phyloP scores from a whole-genome alignment of 2,113 vertebrate genomes.

The Anarhynchus alexandrinus region DNA sequence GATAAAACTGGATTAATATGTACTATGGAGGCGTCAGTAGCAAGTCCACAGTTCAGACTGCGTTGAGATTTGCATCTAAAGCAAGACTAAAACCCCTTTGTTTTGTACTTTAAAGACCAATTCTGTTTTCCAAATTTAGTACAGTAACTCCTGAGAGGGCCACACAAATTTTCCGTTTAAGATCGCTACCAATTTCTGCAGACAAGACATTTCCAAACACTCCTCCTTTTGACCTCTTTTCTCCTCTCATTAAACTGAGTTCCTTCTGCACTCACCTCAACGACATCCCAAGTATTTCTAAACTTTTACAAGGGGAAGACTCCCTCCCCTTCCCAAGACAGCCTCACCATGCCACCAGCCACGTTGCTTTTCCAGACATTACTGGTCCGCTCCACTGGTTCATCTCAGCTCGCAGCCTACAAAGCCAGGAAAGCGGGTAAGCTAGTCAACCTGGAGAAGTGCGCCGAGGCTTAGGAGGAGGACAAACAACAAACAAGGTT shows the following conservation, averaged over 20 bases:
- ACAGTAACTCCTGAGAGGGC: neutral
- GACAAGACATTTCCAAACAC: neutral
- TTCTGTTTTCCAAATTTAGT: neutral
- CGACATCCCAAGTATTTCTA: neutral
- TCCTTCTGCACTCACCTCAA: neutral
- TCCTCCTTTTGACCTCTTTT: neutral
- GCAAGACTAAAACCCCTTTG: neutral
- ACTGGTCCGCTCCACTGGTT: rapidly evolving
- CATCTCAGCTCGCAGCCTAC: neutral
- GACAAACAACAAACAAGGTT: neutral
- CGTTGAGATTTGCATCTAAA: neutral
- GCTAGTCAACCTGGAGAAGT: neutral
- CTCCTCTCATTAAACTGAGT: neutral
- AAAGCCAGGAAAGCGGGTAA: neutral
- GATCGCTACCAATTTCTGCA: neutral
- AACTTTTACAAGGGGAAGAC: neutral
- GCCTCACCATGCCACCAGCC: neutral
- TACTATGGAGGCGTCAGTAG: neutral
- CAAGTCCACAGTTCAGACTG: neutral
- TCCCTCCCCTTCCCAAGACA: neutral
- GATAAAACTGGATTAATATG: slow-evolving; percentile 44
- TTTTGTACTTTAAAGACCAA: neutral
- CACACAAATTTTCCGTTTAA: neutral
- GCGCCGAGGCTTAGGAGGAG: neutral
- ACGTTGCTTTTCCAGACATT: rapidly evolving